Evolutionary conservation across 2,113 vertebrate species (phyloP).

Genomic region (Brachypodius melanocephalos): DNA sequence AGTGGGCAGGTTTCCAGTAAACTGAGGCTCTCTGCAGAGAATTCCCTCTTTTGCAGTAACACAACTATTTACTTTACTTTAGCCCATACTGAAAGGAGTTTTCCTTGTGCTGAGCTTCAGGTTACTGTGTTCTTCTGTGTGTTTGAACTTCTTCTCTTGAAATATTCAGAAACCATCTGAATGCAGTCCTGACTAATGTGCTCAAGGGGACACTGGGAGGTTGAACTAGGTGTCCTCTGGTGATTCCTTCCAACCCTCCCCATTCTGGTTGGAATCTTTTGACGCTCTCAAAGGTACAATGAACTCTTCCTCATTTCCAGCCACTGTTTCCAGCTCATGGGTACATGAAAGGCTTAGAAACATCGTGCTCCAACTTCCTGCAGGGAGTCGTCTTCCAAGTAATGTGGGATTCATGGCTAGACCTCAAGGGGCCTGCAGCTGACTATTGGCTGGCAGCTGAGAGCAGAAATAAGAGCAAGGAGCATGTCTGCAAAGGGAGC

Average conservation of each 20-base stretch:
- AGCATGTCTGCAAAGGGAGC: fast-evolving
- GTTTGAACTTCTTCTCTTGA: not conserved
- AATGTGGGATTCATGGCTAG: fast-evolving
- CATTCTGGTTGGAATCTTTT: not conserved
- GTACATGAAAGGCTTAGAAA: not conserved
- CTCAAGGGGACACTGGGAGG: not conserved
- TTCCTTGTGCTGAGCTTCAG: not conserved
- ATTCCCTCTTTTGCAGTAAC: not conserved
- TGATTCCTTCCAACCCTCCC: not conserved
- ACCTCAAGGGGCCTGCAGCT: not conserved
- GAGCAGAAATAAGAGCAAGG: fast-evolving
- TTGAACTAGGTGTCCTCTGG: not conserved
- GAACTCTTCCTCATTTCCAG: not conserved
- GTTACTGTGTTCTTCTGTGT: not conserved
- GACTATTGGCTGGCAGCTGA: not conserved
- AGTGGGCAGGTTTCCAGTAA: not conserved
- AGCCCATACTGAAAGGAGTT: not conserved
- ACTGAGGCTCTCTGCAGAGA: not conserved
- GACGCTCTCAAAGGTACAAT: not conserved
- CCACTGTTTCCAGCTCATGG: not conserved
- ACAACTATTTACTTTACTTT: not conserved
- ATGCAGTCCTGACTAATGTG: not conserved
- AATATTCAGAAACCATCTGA: not conserved
- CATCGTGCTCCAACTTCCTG: not conserved
- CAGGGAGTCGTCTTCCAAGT: not conserved